phyloP scores from a whole-genome alignment of 35 echinoderm and acorn worm genomes.

The Antedon bifida region DNA sequence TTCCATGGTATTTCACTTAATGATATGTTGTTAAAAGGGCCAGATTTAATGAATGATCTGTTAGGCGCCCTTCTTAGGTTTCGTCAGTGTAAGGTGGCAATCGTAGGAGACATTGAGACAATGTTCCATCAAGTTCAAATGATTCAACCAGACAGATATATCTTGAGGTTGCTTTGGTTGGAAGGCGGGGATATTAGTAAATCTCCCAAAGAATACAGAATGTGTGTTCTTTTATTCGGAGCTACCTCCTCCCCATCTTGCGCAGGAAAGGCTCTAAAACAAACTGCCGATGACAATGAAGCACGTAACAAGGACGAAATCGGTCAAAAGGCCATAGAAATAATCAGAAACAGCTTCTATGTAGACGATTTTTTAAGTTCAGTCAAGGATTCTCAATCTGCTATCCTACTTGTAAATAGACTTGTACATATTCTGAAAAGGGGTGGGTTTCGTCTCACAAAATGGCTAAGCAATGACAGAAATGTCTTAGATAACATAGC shows the following conservation, averaged over 20 bases:
- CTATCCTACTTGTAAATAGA: conserved; percentile 20
- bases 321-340: not conserved
- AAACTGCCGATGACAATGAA: not conserved
- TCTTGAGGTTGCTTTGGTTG: conserved; percentile 28
- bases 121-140: conserved; percentile 54
- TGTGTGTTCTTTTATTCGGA: conserved; percentile 12
- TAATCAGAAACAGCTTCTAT: conserved; percentile 28
- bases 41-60: conserved; percentile 36
- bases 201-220: conserved; percentile 27
- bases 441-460: conserved; percentile 55
- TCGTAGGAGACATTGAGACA: conserved; percentile 30
- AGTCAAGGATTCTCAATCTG: conserved; percentile 2
- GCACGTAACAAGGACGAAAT: not conserved
- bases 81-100: conserved; percentile 16
- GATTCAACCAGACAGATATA: conserved; percentile 2
- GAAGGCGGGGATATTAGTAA: conserved; percentile 1
- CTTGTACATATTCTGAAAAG: not conserved
- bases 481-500: conserved; percentile 18
- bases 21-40: conserved; percentile 32
- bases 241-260: conserved; percentile 30
- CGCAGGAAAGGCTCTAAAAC: conserved; percentile 17
- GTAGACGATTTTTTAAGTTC: conserved; percentile 46
- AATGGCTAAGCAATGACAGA: conserved; percentile 52
- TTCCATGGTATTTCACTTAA: conserved; percentile 35
- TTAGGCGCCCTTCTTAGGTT: conserved; percentile 36